These are phyloP conservation scores for Aphelinus atriplicis DNA, from an alignment of 1,140 invertebrate species.

Conservation along the genomic window DNA sequence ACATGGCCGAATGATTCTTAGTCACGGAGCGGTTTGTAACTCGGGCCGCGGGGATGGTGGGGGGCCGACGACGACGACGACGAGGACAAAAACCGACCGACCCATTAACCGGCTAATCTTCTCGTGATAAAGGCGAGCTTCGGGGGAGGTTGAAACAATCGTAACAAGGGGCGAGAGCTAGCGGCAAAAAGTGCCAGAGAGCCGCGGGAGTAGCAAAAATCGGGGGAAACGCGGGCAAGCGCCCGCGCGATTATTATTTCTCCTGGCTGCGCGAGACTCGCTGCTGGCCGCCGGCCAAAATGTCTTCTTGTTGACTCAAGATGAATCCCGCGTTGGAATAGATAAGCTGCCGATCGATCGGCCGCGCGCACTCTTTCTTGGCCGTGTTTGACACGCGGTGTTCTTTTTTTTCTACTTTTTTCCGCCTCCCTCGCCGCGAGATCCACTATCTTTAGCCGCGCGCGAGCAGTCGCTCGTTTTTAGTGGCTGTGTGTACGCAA, in stretches of 20 bases:
- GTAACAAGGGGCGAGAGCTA: conserved; percentile 1
- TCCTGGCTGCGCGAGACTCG: background rate
- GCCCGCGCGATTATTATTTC: conserved; percentile 24
- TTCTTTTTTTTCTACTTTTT: too few species aligned
- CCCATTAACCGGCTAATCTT: conserved; percentile 16
- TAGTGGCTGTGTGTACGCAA: too few species aligned
- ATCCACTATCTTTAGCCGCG: too few species aligned
- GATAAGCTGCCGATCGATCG: background rate
- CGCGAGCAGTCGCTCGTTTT: too few species aligned
- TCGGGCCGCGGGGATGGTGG: too few species aligned
- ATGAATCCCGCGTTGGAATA: conserved; percentile 15
- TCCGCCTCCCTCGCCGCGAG: too few species aligned
- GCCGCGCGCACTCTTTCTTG: too few species aligned
- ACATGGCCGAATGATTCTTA: too few species aligned
- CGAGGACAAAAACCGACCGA: background rate
- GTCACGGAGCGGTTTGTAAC: too few species aligned
- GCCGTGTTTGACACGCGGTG: too few species aligned
- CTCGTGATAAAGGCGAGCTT: background rate
- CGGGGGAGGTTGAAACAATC: conserved; percentile 6
- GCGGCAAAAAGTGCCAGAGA: background rate
- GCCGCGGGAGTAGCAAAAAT: conserved; percentile 1
- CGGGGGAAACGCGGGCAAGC: background rate
- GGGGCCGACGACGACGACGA: too few species aligned
- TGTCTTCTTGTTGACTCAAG: conserved; percentile 31
- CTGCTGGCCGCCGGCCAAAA: conserved; percentile 23